Percentiles rank a stretch among this genome's conserved stretches.
These are phyloP conservation scores for Eristalinus aeneus DNA, from an alignment of 2,888 invertebrate species.

Conservation along the genomic window DNA sequence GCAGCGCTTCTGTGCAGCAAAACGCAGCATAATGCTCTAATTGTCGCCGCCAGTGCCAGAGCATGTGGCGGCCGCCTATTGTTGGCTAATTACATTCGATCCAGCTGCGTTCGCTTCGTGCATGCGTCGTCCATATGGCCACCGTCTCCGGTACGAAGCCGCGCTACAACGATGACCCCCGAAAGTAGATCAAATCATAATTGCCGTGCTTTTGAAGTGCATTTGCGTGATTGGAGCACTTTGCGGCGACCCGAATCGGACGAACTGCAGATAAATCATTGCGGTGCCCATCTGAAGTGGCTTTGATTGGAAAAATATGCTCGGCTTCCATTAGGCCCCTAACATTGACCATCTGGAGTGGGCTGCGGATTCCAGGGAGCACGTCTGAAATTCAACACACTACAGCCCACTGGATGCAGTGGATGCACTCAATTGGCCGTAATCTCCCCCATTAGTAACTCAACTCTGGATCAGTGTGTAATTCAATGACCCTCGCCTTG, in stretches of 20 bases:
- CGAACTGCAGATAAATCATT: conserved; percentile 11
- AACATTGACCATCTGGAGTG: conserved; percentile 50
- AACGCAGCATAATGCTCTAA: conserved; percentile 47
- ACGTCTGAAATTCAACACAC: conserved; percentile 27
- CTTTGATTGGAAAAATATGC: conserved; percentile 11
- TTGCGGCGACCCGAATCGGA: conserved; percentile 45
- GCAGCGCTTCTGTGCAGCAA: neutral
- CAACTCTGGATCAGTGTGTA: conserved; percentile 24
- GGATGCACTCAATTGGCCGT: conserved; percentile 44
- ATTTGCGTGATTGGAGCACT: conserved; percentile 63
- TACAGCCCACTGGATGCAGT: neutral
- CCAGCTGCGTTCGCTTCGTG: conserved; percentile 28
- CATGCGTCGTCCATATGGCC: neutral
- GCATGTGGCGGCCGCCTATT: conserved; percentile 26
- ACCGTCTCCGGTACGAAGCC: conserved; percentile 27
- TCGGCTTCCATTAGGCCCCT: conserved; percentile 16
- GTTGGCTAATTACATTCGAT: conserved; percentile 63
- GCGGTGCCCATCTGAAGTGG: neutral
- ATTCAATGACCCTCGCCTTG: conserved; percentile 32
- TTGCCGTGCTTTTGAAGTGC: conserved; percentile 53
- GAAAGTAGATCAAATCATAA: conserved; percentile 51
- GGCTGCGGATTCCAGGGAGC: conserved; percentile 19
- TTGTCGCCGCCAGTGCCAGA: conserved; percentile 24
- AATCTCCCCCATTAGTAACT: conserved; percentile 49
- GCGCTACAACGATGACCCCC: neutral